Evolutionary conservation across 1,140 invertebrate genomes (phyloP), one percentile per base, ranked within the genome.

Genomic region (Dendroctonus ponderosae): DNA sequence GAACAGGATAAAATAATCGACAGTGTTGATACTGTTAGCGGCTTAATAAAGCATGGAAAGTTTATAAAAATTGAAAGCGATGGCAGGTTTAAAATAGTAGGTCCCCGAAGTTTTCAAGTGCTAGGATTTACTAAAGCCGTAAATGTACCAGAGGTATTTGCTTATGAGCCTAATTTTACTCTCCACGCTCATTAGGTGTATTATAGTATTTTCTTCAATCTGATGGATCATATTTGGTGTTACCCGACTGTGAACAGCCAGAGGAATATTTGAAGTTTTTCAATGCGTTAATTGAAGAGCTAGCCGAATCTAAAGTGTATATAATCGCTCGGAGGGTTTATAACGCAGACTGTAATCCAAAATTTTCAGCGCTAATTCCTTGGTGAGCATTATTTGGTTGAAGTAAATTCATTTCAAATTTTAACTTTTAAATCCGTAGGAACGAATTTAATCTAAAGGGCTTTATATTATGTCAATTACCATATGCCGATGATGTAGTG

Each of bases 351-450:
- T 42, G 26, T 40, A 62, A 67, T 9, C 62, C 69, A 7, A 72
- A 59, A 42, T 71, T 62, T 60, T 65, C 63, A 15, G 67, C 57
- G 15, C 43, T 72, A 9, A 66, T 71, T 40, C 71, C 71, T n/a
- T 50, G 59, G 60, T 60, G 54, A 40, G 70, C 58, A 12, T 9
- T 62, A 14, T 26, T n/a, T 26, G 26, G 26, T 26, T 26, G 26
- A 26, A 26, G 37, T 60, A 37, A 12, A n/a, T 51, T 12, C 2
- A 39, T 26, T 58, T 67, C 5, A 63, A 62, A 68, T 68, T 67
- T 62, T 68, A 61, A 50, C 7, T 9, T 59, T 59, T 4, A 12
- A 59, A 43, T 59, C 12, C 12, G 2, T 38, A 64, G 57, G 37
- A 6, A 11, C 44, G 52, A 56, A 6, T 11, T 37, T 40, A 56